Percentiles rank a stretch among this genome's conserved stretches.
These are phyloP conservation scores for Leucania comma DNA, from an alignment of 2,888 invertebrate species.

Conservation along the genomic window DNA sequence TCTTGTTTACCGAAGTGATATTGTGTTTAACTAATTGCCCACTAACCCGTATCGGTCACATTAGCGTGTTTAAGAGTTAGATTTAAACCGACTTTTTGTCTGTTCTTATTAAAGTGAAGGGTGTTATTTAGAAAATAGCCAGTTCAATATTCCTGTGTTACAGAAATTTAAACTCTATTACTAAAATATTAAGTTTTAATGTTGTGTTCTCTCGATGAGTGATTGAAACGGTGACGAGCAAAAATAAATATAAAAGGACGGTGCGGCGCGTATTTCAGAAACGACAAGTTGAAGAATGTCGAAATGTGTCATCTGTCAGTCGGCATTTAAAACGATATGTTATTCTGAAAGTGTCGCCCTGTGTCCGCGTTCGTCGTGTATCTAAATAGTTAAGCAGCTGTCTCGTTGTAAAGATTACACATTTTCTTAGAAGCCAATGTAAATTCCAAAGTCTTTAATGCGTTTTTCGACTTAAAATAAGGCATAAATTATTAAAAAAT, in stretches of 20 bases:
- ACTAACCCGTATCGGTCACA: conserved; percentile 79
- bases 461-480: conserved; percentile 69
- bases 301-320: conserved; percentile 91
- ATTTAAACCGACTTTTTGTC: conserved; percentile 79
- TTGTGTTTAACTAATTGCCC: conserved; percentile 66
- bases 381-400: conserved; percentile 88
- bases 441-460: conserved; percentile 78
- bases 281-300: conserved; percentile 90
- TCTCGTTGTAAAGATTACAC: conserved; percentile 80
- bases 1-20: conserved; percentile 50
- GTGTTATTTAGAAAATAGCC: conserved; percentile 72
- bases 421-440: conserved; percentile 81
- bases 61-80: conserved; percentile 78
- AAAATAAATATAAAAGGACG: conserved; percentile 85
- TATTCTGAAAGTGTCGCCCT: conserved; percentile 84
- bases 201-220: conserved; percentile 52
- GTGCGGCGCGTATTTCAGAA: conserved; percentile 84
- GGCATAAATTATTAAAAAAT: conserved; percentile 72
- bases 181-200: conserved; percentile 68
- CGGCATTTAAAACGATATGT: conserved; percentile 90
- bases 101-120: conserved; percentile 80
- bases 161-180: conserved; percentile 63
- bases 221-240: conserved; percentile 73
- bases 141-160: conserved; percentile 32
- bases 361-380: conserved; percentile 80